Evolutionary conservation across 92 coral and sea anemone species (phyloP).

Genomic region (Porites rus): DNA sequence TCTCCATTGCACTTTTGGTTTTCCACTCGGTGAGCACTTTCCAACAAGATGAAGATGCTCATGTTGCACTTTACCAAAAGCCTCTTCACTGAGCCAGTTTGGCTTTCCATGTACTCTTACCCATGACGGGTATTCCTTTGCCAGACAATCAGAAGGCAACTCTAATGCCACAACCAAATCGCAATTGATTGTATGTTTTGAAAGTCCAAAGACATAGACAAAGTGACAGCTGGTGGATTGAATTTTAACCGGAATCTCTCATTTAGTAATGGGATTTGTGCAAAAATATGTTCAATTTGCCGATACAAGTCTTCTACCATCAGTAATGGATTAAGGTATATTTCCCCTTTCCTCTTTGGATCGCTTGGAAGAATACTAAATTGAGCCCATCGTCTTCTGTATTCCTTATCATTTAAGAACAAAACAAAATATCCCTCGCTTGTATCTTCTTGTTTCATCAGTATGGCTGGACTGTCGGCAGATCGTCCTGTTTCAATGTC

Average conservation of each 20-base stretch:
- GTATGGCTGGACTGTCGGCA: constrained; percentile 37
- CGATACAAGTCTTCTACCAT: constrained; percentile 46
- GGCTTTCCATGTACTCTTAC: constrained; percentile 27
- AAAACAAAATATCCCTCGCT: constrained; percentile 54
- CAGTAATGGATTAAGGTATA: constrained; percentile 55
- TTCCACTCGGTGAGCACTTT: constrained; percentile 42
- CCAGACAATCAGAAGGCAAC: constrained; percentile 11
- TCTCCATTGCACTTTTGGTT: constrained; percentile 63
- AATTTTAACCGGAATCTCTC: constrained; percentile 40
- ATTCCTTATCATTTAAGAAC: constrained; percentile 35
- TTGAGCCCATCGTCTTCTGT: constrained; percentile 36
- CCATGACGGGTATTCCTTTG: constrained; percentile 32
- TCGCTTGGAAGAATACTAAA: constrained; percentile 43
- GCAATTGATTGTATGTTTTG: constrained; percentile 34
- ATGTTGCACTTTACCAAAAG: constrained; percentile 13
- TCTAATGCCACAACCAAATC: constrained; percentile 53
- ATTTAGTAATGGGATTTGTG: constrained; percentile 48
- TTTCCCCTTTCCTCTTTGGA: constrained; percentile 47
- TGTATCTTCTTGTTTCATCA: constrained; percentile 52
- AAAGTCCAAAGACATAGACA: constrained; percentile 25
- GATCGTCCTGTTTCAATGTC: constrained; percentile 48
- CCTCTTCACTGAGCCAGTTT: constrained; percentile 33
- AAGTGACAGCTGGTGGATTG: constrained; percentile 42
- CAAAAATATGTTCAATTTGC: constrained; percentile 57
- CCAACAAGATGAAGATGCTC: constrained; percentile 56